Evolutionary conservation across 2,888 invertebrate genomes (phyloP), one percentile per base, ranked within the genome.

Genomic region (Acrobeloides nanus): DNA sequence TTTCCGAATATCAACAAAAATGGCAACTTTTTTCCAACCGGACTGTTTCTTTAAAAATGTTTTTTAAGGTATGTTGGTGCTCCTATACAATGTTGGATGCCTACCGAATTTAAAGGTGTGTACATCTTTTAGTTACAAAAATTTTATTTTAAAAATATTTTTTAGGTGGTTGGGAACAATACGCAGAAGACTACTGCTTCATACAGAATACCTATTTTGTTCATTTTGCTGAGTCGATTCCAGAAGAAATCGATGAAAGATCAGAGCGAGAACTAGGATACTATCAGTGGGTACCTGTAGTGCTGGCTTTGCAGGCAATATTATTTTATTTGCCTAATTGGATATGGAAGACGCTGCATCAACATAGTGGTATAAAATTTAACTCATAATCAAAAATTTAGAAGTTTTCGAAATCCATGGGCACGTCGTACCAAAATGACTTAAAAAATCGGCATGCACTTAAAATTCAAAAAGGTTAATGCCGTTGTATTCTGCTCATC

Each of bases 121-220:
- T 50, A 44, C 29, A 15, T 29, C 10, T 29, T 29, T 29, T 29
- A 15, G 10, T 29, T 10, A 12, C 8, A 34, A 7, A 26, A 38
- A 38, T 26, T 23, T 38, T 8, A 26, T 7, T 24, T 25, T 27
- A 38, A 38, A 38, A 10, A 15, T 6, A 18, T 27, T 26, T 12
- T 25, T 10, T 25, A 21, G 62, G 64, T 10, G 65, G 66, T 31
- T 68, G 67, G 70, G 70, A 70, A 33, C 67, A 71, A 54, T 71
- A 71, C 39, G 68, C 71, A 1, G 71, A 71, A 50, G 70, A 70
- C 49, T 72, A 66, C 53, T 70, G 70, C 53, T 71, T 72, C 55
- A 72, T 71, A 48, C 67, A 72, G 48, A 72, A 72, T 51, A 72
- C 72, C 15, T 72, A 65, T 59, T 73, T 64, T 56, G 53, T 73